These are phyloP conservation scores for Phrynocephalus forsythii DNA, from an alignment of 2,797 vertebrate genomes.

Conservation along the genomic window DNA sequence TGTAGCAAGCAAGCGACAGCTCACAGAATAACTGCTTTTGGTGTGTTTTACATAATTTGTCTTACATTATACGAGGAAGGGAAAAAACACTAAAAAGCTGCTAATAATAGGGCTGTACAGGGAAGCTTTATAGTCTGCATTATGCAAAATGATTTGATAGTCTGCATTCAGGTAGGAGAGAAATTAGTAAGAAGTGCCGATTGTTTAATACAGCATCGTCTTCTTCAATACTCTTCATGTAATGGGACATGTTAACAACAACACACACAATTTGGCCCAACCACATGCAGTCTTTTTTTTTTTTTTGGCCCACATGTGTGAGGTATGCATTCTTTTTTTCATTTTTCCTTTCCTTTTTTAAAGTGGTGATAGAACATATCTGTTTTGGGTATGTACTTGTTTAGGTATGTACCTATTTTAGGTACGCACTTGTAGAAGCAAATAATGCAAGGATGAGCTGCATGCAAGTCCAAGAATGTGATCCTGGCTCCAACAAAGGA, in stretches of 20 bases:
- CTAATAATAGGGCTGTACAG: conserved; percentile 66
- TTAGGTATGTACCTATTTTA: neutral
- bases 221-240: neutral
- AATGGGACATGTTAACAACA: neutral
- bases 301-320: too few species aligned
- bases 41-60: conserved; percentile 72
- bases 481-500: neutral
- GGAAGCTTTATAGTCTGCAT: conserved; percentile 60
- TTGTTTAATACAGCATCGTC: neutral
- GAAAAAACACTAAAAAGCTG: conserved; percentile 64
- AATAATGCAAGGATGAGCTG: neutral
- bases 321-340: too few species aligned
- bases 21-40: conserved; percentile 69
- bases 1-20: conserved; percentile 69
- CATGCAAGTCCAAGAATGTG: neutral
- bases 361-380: neutral
- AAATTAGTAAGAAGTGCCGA: neutral
- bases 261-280: neutral
- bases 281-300: too few species aligned
- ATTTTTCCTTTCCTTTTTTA: neutral
- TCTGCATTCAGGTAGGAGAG: conserved; percentile 65
- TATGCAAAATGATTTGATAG: conserved; percentile 66
- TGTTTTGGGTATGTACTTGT: too few species aligned
- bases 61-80: conserved; percentile 60
- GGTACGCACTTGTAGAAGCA: too few species aligned